Percentiles rank a stretch among this genome's conserved stretches.
Evolutionary conservation across 2,888 invertebrate species (phyloP).

Genomic region (Anarsia innoxiella): DNA sequence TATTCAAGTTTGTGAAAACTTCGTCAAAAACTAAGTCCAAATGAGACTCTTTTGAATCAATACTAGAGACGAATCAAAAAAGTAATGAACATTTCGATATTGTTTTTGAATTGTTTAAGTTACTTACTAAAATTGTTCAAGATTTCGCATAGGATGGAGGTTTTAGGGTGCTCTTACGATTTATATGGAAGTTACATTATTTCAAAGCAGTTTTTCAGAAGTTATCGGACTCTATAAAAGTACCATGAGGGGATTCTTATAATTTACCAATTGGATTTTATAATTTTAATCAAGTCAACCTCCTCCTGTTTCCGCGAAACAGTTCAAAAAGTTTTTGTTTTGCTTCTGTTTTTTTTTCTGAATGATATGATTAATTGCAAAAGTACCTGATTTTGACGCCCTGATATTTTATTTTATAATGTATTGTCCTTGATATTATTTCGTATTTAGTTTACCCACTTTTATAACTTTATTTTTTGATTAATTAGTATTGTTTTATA

Average conservation of each 20-base stretch:
- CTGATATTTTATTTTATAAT: slow-evolving; percentile 44
- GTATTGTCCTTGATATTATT: too few species aligned
- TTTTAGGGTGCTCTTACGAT: slow-evolving; percentile 27
- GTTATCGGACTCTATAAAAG: slow-evolving; percentile 10
- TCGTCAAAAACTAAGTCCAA: too few species aligned
- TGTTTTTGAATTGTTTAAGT: too few species aligned
- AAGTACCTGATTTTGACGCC: slow-evolving; percentile 44
- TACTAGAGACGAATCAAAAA: too few species aligned
- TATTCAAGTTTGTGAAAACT: too few species aligned
- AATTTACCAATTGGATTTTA: slow-evolving; percentile 29
- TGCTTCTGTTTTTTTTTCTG: slow-evolving; percentile 34
- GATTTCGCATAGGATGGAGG: slow-evolving; percentile 30
- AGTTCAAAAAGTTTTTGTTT: slow-evolving; percentile 29
- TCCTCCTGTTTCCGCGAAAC: slow-evolving; percentile 70
- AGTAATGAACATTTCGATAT: too few species aligned
- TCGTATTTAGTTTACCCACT: slow-evolving; percentile 16
- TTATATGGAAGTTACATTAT: slow-evolving; percentile 57
- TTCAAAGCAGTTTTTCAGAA: slow-evolving; percentile 5
- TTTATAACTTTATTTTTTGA: neutral
- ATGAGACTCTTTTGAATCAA: too few species aligned
- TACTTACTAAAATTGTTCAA: too few species aligned
- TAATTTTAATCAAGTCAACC: slow-evolving; percentile 52
- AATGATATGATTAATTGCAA: slow-evolving; percentile 18
- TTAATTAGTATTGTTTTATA: neutral
- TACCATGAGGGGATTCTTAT: slow-evolving; percentile 65